These are phyloP conservation scores for Calameuta idolon DNA, from an alignment of 2,888 invertebrate genomes.

Conservation along the genomic window DNA sequence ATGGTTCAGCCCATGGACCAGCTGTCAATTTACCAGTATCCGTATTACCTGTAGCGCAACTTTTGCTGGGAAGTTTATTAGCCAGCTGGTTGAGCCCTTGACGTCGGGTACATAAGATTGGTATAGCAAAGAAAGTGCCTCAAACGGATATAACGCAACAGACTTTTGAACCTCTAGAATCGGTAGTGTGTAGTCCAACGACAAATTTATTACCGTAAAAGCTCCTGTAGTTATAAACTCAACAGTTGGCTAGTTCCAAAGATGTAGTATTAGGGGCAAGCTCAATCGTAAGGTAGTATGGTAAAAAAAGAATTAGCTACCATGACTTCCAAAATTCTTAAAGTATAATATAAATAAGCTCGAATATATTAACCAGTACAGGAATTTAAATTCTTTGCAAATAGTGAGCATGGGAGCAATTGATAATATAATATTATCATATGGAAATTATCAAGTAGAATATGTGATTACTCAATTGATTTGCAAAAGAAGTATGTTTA, in stretches of 20 bases:
- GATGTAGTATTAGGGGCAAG: background rate
- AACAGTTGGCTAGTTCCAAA: background rate
- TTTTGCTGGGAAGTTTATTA: constrained; percentile 59
- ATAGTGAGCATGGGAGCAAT: background rate
- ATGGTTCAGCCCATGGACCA: constrained; percentile 56
- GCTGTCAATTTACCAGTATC: constrained; percentile 61
- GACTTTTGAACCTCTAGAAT: background rate
- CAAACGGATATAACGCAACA: background rate
- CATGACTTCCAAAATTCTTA: background rate
- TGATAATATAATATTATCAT: background rate
- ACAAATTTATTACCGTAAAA: background rate
- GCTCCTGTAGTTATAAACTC: background rate
- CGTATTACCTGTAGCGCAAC: constrained; percentile 60
- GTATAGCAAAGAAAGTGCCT: constrained; percentile 18
- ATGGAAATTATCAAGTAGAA: background rate
- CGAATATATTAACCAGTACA: background rate
- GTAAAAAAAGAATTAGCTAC: background rate
- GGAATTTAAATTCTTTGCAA: background rate
- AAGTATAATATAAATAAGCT: background rate
- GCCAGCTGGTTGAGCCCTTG: constrained; percentile 58
- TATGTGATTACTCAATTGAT: background rate
- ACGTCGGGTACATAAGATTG: constrained; percentile 16
- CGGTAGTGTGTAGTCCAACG: background rate
- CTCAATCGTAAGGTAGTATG: background rate
- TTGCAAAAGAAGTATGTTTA: background rate